Base-by-base conservation (phyloP, 2,888 invertebrate genomes). In the Hermaeophaga mercurialis region DNA sequence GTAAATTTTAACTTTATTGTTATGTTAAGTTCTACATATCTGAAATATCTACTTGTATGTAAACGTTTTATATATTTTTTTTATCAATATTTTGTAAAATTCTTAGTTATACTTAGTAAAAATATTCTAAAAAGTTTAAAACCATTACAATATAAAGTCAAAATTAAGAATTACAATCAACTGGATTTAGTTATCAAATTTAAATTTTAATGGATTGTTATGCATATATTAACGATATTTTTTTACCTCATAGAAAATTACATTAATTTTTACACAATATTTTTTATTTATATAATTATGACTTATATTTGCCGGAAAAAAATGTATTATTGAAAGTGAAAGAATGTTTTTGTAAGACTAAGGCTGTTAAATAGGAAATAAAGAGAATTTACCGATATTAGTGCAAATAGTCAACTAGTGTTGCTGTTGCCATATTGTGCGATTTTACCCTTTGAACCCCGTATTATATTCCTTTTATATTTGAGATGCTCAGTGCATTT, bases 21-120 rank as follows among this genome's bases (percentile, higher is more conserved):
- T 17, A 12, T 11, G 2, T 24, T 44, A 44, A 53, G 34, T 41
- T 54, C 24, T 54, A 56, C 58, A 58, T 61, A 58, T 61, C 58
- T 47, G 9, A 36, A 34, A 43, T 15, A 41, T 28, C 24, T 38
- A 28, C 18, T 17, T 22, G 33, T 46, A 46, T 46, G 41, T 41
- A 41, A n/a, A 43, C 5, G 7, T 24, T 34, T 46, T 46, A 14
- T 28, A 38, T 38, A 19, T 36, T 34, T 48, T 48, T 38, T 36
- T 1, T 33, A 28, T 45, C 1, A 19, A 15, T 46, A 31, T 46
- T 19, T 34, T 33, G 11, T 28, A 15, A 28, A 22, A 1, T 45
- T 1, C n/a, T 28, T 28, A 14, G 9, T 45, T 26, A 24, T 28
- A 17, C 3, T 14, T 24, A 28, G 6, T 18, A 45, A 28, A 14